Evolutionary conservation across 2,888 invertebrate genomes (phyloP).

Genomic region (Agrotis exclamationis): DNA sequence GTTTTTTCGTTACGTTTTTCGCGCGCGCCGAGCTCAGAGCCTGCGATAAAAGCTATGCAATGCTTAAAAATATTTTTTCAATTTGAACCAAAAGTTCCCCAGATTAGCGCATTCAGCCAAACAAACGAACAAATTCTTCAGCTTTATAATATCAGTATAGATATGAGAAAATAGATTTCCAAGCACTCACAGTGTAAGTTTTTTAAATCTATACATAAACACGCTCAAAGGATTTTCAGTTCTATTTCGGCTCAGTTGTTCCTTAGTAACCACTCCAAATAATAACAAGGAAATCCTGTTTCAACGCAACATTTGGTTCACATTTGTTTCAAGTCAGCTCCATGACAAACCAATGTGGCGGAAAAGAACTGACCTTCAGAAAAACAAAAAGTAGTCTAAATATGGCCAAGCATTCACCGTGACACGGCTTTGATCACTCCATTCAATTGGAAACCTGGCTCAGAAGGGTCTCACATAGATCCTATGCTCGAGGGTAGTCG

Average conservation of each 20-base stretch:
- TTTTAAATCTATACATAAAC: background rate
- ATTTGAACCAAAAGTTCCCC: too few species aligned
- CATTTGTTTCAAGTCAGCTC: constrained; percentile 52
- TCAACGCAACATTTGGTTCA: constrained; percentile 43
- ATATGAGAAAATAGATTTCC: too few species aligned
- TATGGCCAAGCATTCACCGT: constrained; percentile 52
- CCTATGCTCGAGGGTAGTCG: constrained; percentile 19
- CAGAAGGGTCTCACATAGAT: constrained; percentile 19
- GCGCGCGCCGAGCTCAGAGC: too few species aligned
- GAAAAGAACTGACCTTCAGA: constrained; percentile 56
- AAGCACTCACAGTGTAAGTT: too few species aligned
- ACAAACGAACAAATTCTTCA: too few species aligned
- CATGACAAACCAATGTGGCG: constrained; percentile 57
- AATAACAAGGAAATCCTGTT: constrained; percentile 61
- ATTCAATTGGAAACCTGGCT: constrained; percentile 10
- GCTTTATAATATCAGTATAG: too few species aligned
- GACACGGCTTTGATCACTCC: constrained; percentile 42
- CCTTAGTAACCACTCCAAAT: constrained; percentile 34
- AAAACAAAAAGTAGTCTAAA: constrained; percentile 55
- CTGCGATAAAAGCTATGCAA: too few species aligned
- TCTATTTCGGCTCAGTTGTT: constrained; percentile 4
- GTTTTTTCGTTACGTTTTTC: too few species aligned
- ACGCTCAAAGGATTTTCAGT: background rate
- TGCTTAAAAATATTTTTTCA: too few species aligned
- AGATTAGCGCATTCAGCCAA: too few species aligned